These are phyloP conservation scores for Shargacucullia verbasci DNA, from an alignment of 2,888 invertebrate species.

Conservation along the genomic window DNA sequence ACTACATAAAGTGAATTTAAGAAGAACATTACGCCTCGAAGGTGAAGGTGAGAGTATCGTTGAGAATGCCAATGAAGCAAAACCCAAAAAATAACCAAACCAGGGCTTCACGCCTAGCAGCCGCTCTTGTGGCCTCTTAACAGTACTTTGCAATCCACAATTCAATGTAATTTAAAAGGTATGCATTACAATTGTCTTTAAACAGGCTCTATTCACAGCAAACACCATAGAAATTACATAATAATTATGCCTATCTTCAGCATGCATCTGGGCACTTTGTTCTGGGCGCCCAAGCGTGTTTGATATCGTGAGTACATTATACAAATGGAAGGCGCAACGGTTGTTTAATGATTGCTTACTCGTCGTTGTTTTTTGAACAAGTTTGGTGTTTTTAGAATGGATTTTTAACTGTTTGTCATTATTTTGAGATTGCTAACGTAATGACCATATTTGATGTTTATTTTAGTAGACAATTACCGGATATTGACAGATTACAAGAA, in stretches of 20 bases:
- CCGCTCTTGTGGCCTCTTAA: no score
- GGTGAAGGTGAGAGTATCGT: no score
- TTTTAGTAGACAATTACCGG: conserved; percentile 17
- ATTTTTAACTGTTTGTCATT: conserved; percentile 38
- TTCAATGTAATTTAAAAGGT: background rate
- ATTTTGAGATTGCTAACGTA: conserved; percentile 15
- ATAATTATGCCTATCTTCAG: conserved; percentile 51
- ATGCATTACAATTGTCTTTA: conserved; percentile 26
- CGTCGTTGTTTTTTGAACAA: conserved; percentile 19
- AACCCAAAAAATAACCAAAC: no score
- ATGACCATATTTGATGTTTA: conserved; percentile 30
- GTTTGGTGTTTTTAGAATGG: conserved; percentile 11
- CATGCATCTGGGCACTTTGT: conserved; percentile 54
- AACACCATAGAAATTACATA: conserved; percentile 50
- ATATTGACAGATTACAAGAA: background rate
- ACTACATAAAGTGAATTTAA: no score
- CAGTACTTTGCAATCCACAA: no score
- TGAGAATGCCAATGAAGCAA: no score
- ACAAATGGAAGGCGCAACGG: conserved; percentile 43
- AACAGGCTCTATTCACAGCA: conserved; percentile 26
- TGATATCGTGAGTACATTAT: conserved; percentile 44
- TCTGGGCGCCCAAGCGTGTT: conserved; percentile 41
- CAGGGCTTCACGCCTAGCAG: no score
- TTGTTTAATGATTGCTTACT: conserved; percentile 49
- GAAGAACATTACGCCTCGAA: no score